Conservation (phyloP, 2,888 invertebrate species). For the Ectemnius cavifrons region DNA sequence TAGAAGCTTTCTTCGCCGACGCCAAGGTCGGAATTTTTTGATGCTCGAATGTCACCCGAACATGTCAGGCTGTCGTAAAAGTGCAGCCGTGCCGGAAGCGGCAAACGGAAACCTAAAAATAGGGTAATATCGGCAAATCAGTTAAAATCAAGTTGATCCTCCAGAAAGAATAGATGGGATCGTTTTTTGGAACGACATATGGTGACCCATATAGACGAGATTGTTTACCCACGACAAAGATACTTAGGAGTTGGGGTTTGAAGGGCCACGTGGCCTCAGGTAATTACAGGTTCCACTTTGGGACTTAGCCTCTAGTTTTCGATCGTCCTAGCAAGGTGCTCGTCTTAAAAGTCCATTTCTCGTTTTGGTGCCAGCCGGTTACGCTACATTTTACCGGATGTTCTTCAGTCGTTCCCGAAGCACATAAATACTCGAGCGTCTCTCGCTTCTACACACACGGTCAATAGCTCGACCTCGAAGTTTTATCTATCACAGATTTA, state of each 20-base stretch:
- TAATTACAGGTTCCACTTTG: constrained; percentile 44
- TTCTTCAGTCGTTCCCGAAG: not conserved
- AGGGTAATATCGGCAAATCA: not conserved
- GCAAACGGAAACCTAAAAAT: constrained; percentile 22
- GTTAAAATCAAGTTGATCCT: not conserved
- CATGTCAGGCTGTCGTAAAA: not conserved
- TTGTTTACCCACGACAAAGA: not conserved
- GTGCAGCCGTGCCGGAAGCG: constrained; percentile 2
- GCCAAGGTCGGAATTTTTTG: not conserved
- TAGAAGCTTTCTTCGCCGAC: constrained; percentile 10
- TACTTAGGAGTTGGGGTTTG: not conserved
- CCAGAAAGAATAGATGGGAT: not conserved
- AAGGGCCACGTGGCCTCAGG: constrained; percentile 34
- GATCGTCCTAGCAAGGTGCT: constrained; percentile 9
- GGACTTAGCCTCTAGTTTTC: constrained; percentile 32
- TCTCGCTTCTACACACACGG: constrained; percentile 1
- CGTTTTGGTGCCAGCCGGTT: constrained; percentile 18
- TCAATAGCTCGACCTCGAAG: constrained; percentile 3
- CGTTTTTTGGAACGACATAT: not conserved
- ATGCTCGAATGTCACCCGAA: not conserved
- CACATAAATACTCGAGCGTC: constrained; percentile 1
- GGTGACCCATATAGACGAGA: not conserved
- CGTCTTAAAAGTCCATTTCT: constrained; percentile 10
- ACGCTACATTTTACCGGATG: constrained; percentile 11
- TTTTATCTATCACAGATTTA: constrained; percentile 1